A percentile compares a stretch with the other conserved stretches of the same genome.
Conservation (phyloP, 2,888 invertebrate genomes). For the Hermodice carunculata region DNA sequence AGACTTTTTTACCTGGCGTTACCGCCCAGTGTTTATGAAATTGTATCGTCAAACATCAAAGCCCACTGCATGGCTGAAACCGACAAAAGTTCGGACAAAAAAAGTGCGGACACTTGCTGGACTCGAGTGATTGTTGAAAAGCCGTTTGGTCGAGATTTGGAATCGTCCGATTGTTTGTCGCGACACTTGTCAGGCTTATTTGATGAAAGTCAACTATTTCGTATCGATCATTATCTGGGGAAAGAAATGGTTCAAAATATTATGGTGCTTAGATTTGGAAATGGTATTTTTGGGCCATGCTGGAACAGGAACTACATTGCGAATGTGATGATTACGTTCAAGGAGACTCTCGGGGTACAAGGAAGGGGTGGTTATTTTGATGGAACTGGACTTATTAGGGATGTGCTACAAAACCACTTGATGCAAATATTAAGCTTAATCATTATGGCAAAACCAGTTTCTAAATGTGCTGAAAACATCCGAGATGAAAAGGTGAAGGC, state of each 20-base stretch:
- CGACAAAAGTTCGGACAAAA: no score
- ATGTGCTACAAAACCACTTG: conserved; percentile 99
- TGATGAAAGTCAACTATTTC: conserved; percentile 93
- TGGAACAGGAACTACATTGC: conserved; percentile 99
- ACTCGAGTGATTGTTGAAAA: conserved; percentile 97
- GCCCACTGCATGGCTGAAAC: conserved; percentile 86
- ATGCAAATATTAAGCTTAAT: conserved; percentile 96
- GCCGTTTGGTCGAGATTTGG: conserved; percentile 95
- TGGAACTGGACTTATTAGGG: conserved; percentile 94
- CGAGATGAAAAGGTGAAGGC: conserved; percentile 98
- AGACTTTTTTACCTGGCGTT: conserved; percentile 97
- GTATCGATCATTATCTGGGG: conserved; percentile 99
- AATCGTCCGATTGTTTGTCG: conserved; percentile 85
- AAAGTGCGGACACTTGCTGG: no score
- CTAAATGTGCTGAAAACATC: conserved; percentile 95
- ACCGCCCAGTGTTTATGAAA: conserved; percentile 94
- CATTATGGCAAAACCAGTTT: conserved; percentile 98
- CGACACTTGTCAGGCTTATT: conserved; percentile 89
- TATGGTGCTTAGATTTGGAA: conserved; percentile 95
- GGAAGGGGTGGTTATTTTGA: conserved; percentile 99
- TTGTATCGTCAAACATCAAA: conserved; percentile 88
- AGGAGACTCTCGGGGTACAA: conserved; percentile 98
- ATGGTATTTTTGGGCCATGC: conserved; percentile 90
- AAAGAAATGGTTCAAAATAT: conserved; percentile 99
- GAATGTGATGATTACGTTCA: conserved; percentile 94